Evolutionary conservation across 2,113 vertebrate genomes (phyloP).

Genomic region (Spilogale gracilis): DNA sequence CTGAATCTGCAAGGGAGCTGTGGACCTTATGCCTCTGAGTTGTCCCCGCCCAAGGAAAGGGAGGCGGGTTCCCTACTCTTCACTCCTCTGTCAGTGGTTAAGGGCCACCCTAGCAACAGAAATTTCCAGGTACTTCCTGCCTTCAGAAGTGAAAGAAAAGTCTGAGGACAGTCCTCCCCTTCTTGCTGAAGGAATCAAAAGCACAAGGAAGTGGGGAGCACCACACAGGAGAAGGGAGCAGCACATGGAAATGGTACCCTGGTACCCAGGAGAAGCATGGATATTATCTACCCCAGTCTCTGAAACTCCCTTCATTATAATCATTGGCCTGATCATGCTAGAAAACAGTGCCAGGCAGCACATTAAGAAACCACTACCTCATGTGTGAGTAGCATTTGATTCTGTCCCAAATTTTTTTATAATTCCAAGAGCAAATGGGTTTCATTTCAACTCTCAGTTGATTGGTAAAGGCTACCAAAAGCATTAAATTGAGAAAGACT

Average conservation of each 20-base stretch:
- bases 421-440: background rate
- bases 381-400: background rate
- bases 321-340: background rate
- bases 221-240: fast-evolving
- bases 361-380: background rate
- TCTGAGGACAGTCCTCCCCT: background rate
- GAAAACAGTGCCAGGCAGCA: background rate
- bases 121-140: background rate
- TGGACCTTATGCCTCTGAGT: background rate
- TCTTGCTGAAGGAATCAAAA: background rate
- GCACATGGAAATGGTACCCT: background rate
- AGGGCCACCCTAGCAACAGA: background rate
- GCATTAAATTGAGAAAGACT: background rate
- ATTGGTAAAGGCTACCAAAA: background rate
- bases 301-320: background rate
- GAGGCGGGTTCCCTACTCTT: background rate
- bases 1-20: fast-evolving
- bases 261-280: background rate
- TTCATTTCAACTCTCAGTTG: conserved; percentile 33
- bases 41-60: background rate
- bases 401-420: background rate
- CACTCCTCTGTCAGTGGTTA: too few relatives aligned
- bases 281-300: background rate
- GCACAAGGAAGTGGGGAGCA: background rate
- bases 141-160: background rate